Evolutionary conservation across 2,113 vertebrate genomes (phyloP).

Genomic region (Cyrtonyx montezumae): DNA sequence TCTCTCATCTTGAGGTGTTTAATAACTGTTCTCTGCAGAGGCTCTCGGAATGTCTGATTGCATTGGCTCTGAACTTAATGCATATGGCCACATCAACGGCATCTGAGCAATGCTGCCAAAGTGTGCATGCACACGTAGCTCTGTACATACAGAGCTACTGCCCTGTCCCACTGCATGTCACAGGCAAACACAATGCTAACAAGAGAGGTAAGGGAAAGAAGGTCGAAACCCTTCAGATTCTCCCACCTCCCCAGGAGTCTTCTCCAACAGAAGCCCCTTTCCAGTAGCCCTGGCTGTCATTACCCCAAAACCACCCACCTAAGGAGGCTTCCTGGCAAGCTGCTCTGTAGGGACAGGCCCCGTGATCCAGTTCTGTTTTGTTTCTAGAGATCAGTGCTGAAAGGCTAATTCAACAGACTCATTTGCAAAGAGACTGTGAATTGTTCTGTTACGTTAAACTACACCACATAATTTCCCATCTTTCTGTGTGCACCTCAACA

Average conservation of each 20-base stretch:
- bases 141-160: neutral
- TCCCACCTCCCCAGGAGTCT: neutral
- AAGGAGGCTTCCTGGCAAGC: neutral
- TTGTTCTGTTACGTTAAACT: neutral
- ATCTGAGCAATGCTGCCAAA: neutral
- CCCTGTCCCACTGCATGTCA: neutral
- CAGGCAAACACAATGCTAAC: neutral
- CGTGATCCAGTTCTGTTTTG: neutral
- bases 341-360: neutral
- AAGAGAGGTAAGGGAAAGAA: neutral
- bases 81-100: neutral
- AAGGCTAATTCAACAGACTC: neutral
- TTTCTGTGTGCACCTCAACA: rapidly evolving
- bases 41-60: neutral
- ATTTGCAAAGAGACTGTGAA: neutral
- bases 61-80: neutral
- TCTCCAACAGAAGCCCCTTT: neutral
- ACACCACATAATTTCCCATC: neutral
- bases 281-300: neutral
- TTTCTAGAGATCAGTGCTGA: neutral
- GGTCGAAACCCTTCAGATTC: neutral
- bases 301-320: neutral
- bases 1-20: neutral
- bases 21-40: neutral
- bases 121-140: rapidly evolving